Base-by-base conservation (phyloP, 2,888 invertebrate genomes). In the Melinopterus prodromus region DNA sequence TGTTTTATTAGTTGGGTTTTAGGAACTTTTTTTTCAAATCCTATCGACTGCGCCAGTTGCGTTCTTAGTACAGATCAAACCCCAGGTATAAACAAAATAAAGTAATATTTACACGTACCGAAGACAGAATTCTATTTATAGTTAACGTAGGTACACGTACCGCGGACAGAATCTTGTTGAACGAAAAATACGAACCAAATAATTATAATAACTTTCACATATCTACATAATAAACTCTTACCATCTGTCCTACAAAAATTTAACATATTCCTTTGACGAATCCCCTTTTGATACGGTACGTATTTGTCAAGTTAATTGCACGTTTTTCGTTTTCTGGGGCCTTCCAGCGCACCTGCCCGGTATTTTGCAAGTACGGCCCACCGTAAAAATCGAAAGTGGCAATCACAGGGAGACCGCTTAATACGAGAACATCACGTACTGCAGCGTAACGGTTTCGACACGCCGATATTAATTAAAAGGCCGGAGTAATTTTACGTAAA, bases 301-400 rank as follows among this genome's bases (percentile, higher is more conserved):
- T 53, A 53, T 53, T 53, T 53, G 53, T 53, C 53, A 12, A 53
- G 53, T 2, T 53, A 53, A 53, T 53, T 53, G 53, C 12, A 7
- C 53, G 9, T 9, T 53, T 53, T 53, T 53, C 12, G 7, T 53
- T 9, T 38, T 53, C 53, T 9, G 9, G 53, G 53, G 26, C 26
- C 26, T 53, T 7, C 53, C 9, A 12, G 12, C 53, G 53, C 53
- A 53, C 53, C 53, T 53, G 53, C 53, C 53, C 12, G 53, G 53
- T 12, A 53, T 53, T 53, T 53, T 53, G 53, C 53, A 53, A 53
- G 12, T 53, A 53, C 53, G 12, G 53, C 53, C 53, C 53, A 53
- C 53, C 53, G 53, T 53, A 53, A 53, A 53, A 53, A 53, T 53
- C 53, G 53, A 53, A 53, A 53, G 53, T 53, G 53, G 53, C 53